These are phyloP conservation scores for Hofmannophila pseudospretella DNA, from an alignment of 2,888 invertebrate genomes.

Conservation along the genomic window DNA sequence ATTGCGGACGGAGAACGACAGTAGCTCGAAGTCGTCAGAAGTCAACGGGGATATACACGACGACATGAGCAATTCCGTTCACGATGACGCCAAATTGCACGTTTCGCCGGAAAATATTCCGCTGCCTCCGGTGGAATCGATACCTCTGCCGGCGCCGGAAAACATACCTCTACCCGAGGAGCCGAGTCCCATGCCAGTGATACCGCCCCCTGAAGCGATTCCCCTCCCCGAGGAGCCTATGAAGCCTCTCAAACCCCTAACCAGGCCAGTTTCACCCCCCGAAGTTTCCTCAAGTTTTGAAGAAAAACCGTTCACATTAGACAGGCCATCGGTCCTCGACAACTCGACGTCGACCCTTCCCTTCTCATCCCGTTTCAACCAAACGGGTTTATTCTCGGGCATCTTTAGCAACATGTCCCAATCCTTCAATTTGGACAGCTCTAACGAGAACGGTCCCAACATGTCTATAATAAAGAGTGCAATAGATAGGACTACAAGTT, in stretches of 20 bases:
- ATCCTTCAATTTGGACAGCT: slow-evolving; percentile 43
- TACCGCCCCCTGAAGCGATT: slow-evolving; percentile 56
- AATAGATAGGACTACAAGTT: slow-evolving; percentile 70
- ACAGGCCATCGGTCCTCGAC: slow-evolving; percentile 47
- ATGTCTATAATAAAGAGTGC: slow-evolving; percentile 72
- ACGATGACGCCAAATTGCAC: slow-evolving; percentile 43
- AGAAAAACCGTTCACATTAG: slow-evolving; percentile 24
- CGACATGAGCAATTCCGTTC: slow-evolving; percentile 37
- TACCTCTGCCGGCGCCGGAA: slow-evolving; percentile 61
- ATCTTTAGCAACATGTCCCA: slow-evolving; percentile 64
- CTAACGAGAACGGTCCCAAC: slow-evolving; percentile 62
- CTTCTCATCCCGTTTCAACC: slow-evolving; percentile 58
- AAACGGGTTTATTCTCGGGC: slow-evolving; percentile 65
- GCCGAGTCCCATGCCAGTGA: slow-evolving; percentile 43
- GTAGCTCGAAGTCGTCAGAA: slow-evolving; percentile 36
- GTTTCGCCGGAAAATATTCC: slow-evolving; percentile 65
- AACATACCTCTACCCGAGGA: slow-evolving; percentile 62
- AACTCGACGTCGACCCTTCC: slow-evolving; percentile 41
- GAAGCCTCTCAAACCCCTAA: slow-evolving; percentile 27
- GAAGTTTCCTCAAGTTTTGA: slow-evolving; percentile 18
- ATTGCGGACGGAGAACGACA: slow-evolving; percentile 55
- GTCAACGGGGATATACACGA: slow-evolving; percentile 60
- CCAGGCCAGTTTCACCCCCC: slow-evolving; percentile 26
- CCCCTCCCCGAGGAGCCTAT: slow-evolving; percentile 60
- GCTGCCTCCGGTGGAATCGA: slow-evolving; percentile 62